These are phyloP conservation scores for Chauna torquata DNA, from an alignment of 2,113 vertebrate genomes.

Conservation along the genomic window DNA sequence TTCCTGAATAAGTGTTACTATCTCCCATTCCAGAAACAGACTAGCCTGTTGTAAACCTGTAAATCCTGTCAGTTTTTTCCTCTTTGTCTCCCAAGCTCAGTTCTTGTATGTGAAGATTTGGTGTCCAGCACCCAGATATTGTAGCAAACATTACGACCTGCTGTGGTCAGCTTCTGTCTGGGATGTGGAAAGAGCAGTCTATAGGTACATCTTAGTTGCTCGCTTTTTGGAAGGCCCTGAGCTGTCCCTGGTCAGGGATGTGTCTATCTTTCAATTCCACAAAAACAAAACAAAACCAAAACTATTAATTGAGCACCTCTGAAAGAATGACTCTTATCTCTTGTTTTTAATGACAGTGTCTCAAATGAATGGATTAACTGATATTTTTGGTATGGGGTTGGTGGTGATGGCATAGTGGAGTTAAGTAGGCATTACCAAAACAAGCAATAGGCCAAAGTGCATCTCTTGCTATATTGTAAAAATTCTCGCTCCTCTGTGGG, in stretches of 20 bases:
- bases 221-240: background rate
- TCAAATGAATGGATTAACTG: background rate
- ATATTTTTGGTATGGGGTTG: background rate
- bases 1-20: background rate
- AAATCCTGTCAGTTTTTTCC: background rate
- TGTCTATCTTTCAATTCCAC: background rate
- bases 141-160: background rate
- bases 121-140: background rate
- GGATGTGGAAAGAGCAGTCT: background rate
- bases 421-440: background rate
- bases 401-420: background rate
- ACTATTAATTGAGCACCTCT: background rate
- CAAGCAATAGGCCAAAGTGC: background rate
- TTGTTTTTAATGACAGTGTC: background rate
- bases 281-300: accelerated
- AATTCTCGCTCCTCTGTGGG: background rate
- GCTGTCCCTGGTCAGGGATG: background rate
- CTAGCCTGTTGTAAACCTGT: background rate
- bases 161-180: background rate
- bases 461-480: background rate
- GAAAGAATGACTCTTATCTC: accelerated
- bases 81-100: background rate
- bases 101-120: accelerated
- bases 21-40: background rate
- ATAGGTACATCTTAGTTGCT: background rate